Conservation (phyloP, 2,113 vertebrate genomes). For the Esox niger region DNA sequence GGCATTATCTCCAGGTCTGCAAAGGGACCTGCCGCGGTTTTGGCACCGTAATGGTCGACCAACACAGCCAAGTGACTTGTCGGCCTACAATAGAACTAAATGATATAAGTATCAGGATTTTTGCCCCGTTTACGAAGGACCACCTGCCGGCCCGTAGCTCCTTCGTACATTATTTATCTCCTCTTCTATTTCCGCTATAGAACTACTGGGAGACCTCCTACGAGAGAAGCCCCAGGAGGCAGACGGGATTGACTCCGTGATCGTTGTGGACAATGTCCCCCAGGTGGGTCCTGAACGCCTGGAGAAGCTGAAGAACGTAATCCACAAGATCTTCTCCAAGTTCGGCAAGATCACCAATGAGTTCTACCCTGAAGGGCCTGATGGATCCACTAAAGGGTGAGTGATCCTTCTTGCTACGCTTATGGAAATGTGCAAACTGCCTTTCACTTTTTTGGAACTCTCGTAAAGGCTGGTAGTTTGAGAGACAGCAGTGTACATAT, state of each 20-base stretch:
- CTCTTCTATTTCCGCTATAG: constrained; percentile 40
- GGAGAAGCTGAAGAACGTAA: constrained; percentile 96
- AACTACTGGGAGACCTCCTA: constrained; percentile 84
- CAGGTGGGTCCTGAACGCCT: constrained; percentile 92
- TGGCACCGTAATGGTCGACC: too few species aligned
- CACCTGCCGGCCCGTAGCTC: too few species aligned
- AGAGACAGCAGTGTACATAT: too few species aligned
- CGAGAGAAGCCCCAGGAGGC: constrained; percentile 89
- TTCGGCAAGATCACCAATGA: constrained; percentile 97
- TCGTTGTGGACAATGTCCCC: constrained; percentile 95
- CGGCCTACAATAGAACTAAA: too few species aligned
- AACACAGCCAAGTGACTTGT: too few species aligned
- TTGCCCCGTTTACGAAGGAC: too few species aligned
- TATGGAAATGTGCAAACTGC: too few species aligned
- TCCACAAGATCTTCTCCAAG: constrained; percentile 98
- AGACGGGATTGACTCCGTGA: constrained; percentile 93
- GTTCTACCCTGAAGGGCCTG: constrained; percentile 86
- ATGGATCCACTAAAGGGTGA: constrained; percentile 94
- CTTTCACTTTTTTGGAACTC: too few species aligned
- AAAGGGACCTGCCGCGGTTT: too few species aligned
- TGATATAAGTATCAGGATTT: too few species aligned
- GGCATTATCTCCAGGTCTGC: too few species aligned
- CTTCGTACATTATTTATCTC: neutral
- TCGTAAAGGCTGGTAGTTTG: too few species aligned
- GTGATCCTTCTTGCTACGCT: neutral